Evolutionary conservation across 2,113 vertebrate genomes (phyloP), one percentile per base, ranked within the genome.

Genomic region (Prolemur simus): DNA sequence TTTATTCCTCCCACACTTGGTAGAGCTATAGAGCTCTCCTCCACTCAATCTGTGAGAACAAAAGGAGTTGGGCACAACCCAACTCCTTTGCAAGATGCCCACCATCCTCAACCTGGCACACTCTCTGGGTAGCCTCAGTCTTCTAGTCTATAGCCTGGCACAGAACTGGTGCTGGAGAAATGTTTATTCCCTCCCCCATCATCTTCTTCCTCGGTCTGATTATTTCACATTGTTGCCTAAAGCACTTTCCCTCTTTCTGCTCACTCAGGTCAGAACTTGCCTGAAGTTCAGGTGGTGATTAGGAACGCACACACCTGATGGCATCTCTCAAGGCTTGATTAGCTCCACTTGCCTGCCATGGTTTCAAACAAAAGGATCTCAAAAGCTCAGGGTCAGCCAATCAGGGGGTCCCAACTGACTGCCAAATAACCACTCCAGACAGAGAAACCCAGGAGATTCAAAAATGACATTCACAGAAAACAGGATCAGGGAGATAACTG

Each of bases 51-150:
- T 25, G 6, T 0, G 4, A 86, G 34, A 39, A 80, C 52, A 54
- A 54, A 54, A 54, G 17, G 52, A 6, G 17, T 6, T 54, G 17
- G 37, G 13, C 20, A 56, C 27, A 32, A 54, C 3, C 47, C 25
- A n/a, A 15, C 25, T 27, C 10, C 17, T 45, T 32, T 7, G 77
- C n/a, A 52, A 23, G n/a, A 58, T 27, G 71, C 32, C 58, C 25
- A 0, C 7, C 10, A 7, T 6, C 63, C n/a, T 63, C 45, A 10
- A 3, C 10, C 15, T 10, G 27, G 47, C 29, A 29, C 20, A 1
- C 7, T 0, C 66, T 15, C 63, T 0, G 11, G 4, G 29, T 9
- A 1, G 27, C 32, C 42, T 74, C 81, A 64, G 54, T 9, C 77
- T 49, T 56, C 56, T 3, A 1, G 20, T 29, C 37, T 1, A 5